A percentile compares a stretch with the other conserved stretches of the same genome.
These are phyloP conservation scores for Ciona savignyi DNA, from an alignment of 23 tunicate genomes.

Conservation along the genomic window DNA sequence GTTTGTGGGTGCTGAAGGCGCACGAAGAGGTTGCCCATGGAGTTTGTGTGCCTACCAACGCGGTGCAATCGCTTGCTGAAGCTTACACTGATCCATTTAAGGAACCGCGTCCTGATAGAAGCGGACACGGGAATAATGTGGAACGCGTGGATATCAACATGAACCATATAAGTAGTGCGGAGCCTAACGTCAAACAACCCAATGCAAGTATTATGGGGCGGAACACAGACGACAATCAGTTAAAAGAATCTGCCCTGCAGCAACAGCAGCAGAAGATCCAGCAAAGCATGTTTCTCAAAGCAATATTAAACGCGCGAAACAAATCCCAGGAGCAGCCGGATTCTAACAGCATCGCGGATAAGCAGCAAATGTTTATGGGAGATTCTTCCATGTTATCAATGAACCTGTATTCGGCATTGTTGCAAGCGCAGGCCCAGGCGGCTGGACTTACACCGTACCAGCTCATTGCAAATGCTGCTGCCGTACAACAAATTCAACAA, in stretches of 20 bases:
- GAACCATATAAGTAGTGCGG: no score
- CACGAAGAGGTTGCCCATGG: conserved; percentile 72
- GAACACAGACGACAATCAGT: neutral
- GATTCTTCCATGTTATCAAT: conserved; percentile 16
- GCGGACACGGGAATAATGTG: no score
- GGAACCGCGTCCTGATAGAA: conserved; percentile 12
- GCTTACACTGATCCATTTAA: conserved; percentile 47
- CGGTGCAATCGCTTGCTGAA: conserved; percentile 21
- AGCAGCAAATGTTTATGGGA: conserved; percentile 5
- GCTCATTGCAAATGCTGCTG: conserved; percentile 52
- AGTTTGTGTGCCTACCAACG: conserved; percentile 33
- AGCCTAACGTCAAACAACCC: no score
- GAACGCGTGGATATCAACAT: no score
- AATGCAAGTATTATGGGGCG: no score
- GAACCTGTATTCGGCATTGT: conserved; percentile 34
- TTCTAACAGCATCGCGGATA: neutral
- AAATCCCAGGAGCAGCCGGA: conserved; percentile 6
- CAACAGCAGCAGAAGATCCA: conserved; percentile 28
- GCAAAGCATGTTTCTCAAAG: conserved; percentile 44
- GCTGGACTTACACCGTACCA: conserved; percentile 49
- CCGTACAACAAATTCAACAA: conserved; percentile 59
- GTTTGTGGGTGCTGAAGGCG: conserved; percentile 56
- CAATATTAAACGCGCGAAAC: conserved; percentile 35
- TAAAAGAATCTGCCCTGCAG: neutral
- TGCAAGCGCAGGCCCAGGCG: conserved; percentile 47